Evolutionary conservation across 2,113 vertebrate genomes (phyloP).

Genomic region (Atherinomorus stipes): DNA sequence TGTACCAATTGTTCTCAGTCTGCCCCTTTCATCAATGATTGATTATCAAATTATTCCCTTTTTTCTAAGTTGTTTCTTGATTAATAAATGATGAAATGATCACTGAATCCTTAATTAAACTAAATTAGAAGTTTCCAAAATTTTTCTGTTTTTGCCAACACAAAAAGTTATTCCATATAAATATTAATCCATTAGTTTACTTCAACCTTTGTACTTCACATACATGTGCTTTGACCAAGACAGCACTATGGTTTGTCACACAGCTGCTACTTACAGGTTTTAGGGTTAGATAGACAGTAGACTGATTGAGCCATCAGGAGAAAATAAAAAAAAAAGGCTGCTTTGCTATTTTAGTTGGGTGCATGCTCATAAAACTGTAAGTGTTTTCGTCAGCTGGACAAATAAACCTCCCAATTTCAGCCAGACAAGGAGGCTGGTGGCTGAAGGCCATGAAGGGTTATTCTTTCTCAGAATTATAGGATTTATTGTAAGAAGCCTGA

Average conservation of each 20-base stretch:
- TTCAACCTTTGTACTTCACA: no score
- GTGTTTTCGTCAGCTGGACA: constrained; percentile 81
- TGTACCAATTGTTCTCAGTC: no score
- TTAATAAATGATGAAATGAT: no score
- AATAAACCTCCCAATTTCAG: constrained; percentile 74
- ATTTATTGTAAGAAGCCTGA: not conserved
- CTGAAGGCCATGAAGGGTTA: constrained; percentile 12
- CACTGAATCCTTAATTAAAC: no score
- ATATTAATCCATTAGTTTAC: no score
- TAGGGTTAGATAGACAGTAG: not conserved
- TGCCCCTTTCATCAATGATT: not conserved
- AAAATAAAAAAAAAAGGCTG: not conserved
- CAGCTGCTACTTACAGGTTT: not conserved
- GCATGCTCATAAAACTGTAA: constrained; percentile 63
- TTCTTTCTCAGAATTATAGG: not conserved
- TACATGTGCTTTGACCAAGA: no score
- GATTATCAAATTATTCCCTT: not conserved
- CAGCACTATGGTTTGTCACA: not conserved
- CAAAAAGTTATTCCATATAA: no score
- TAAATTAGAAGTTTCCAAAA: no score
- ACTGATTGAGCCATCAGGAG: not conserved
- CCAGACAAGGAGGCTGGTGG: constrained; percentile 70
- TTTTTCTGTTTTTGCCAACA: no score
- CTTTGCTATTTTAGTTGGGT: constrained; percentile 27
- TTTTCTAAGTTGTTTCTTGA: no score